phyloP scores from a whole-genome alignment of 2,113 vertebrate genomes.

The Leucopternis melanops region DNA sequence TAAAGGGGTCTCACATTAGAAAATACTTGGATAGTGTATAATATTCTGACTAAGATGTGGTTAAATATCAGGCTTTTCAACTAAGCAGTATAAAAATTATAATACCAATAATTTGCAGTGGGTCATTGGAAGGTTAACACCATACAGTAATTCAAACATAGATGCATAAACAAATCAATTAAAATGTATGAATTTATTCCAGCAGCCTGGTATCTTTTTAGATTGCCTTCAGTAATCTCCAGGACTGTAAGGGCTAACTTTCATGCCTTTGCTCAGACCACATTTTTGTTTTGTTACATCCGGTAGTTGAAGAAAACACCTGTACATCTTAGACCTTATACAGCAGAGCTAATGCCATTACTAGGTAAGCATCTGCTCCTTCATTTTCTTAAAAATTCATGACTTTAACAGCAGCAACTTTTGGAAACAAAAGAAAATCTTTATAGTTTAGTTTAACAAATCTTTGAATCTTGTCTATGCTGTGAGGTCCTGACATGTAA shows the following conservation, averaged over 20 bases:
- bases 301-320: background rate
- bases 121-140: background rate
- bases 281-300: background rate
- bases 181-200: background rate
- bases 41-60: background rate
- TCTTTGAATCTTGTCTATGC: background rate
- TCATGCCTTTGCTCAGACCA: background rate
- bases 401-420: background rate
- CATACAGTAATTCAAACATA: background rate
- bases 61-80: background rate
- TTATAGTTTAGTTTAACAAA: background rate
- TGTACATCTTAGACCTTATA: background rate
- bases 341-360: background rate
- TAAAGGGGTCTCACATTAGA: background rate
- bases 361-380: background rate
- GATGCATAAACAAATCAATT: background rate
- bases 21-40: background rate
- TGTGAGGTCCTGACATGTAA: background rate
- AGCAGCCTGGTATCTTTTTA: background rate
- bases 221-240: background rate
- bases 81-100: background rate
- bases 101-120: background rate
- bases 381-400: background rate
- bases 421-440: background rate
- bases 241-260: background rate